phyloP scores from a whole-genome alignment of 1,140 invertebrate genomes.

The Lethocerus indicus region DNA sequence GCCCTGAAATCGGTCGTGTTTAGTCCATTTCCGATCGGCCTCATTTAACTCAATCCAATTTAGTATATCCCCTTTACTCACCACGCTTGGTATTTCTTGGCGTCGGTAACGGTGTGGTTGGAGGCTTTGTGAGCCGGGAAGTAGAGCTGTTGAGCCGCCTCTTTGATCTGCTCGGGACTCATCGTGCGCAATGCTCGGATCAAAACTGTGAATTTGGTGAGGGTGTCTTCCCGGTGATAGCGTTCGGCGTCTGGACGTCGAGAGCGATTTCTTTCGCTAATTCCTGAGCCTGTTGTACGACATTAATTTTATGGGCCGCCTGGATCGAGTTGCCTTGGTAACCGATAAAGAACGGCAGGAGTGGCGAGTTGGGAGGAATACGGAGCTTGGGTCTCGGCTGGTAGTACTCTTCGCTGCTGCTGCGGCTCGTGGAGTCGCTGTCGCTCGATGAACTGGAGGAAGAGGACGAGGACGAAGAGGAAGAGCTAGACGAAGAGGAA shows the following conservation, averaged over 20 bases:
- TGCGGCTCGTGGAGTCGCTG: slow-evolving; percentile 15
- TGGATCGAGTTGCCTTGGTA: slow-evolving; percentile 25
- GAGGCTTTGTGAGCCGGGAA: slow-evolving; percentile 21
- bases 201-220: slow-evolving; percentile 40
- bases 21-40: background rate
- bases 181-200: slow-evolving; percentile 35
- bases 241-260: slow-evolving; percentile 33
- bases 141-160: slow-evolving; percentile 28
- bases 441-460: slow-evolving; percentile 12
- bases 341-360: slow-evolving; percentile 31
- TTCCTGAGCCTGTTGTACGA: slow-evolving; percentile 26
- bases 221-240: slow-evolving; percentile 33
- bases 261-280: slow-evolving; percentile 34
- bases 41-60: background rate
- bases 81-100: slow-evolving; percentile 17
- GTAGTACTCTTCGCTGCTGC: slow-evolving; percentile 21
- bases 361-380: slow-evolving; percentile 27
- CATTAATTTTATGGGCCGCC: slow-evolving; percentile 21
- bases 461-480: slow-evolving; percentile 1
- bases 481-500: background rate
- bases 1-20: slow-evolving; percentile 2
- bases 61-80: slow-evolving; percentile 4
- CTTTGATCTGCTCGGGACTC: slow-evolving; percentile 33
- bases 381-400: slow-evolving; percentile 27
- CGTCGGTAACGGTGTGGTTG: slow-evolving; percentile 9